Percentiles rank a stretch among this genome's conserved stretches.
These are phyloP conservation scores for Drosophila subsilvestris DNA, from an alignment of 2,888 invertebrate species.

Conservation along the genomic window DNA sequence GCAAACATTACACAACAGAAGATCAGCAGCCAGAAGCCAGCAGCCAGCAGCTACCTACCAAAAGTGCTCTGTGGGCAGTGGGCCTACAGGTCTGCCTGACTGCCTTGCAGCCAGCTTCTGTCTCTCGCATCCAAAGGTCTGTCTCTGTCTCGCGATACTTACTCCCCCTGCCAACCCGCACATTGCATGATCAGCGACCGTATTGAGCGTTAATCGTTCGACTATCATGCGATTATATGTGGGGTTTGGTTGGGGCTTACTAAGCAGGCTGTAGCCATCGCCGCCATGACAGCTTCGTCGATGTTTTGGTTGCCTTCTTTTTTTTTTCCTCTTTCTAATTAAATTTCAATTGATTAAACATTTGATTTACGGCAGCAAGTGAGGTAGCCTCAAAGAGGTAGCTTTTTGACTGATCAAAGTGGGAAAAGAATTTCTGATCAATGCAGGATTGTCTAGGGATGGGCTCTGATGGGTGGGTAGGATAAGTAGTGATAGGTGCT, in stretches of 20 bases:
- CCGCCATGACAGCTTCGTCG: slow-evolving; percentile 55
- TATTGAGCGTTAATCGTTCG: slow-evolving; percentile 67
- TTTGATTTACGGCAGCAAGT: slow-evolving; percentile 77
- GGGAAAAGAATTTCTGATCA: no score
- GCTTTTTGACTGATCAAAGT: not conserved
- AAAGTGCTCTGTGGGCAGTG: slow-evolving; percentile 16
- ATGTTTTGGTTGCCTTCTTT: slow-evolving; percentile 47
- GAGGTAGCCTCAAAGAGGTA: not conserved
- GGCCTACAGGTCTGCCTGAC: slow-evolving; percentile 10
- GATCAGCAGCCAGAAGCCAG: slow-evolving; percentile 35
- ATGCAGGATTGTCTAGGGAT: no score
- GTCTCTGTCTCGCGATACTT: not conserved
- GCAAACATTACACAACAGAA: slow-evolving; percentile 68
- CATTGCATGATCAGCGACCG: slow-evolving; percentile 68
- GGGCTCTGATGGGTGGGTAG: no score
- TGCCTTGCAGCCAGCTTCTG: slow-evolving; percentile 48
- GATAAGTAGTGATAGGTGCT: no score
- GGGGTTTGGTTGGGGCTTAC: slow-evolving; percentile 18
- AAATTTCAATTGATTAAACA: slow-evolving; percentile 81
- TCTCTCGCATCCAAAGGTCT: slow-evolving; percentile 14
- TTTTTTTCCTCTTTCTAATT: slow-evolving; percentile 73
- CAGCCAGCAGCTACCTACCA: slow-evolving; percentile 23
- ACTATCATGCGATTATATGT: slow-evolving; percentile 65
- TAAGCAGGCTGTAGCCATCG: slow-evolving; percentile 37
- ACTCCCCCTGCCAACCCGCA: slow-evolving; percentile 28